Evolutionary conservation across 2,888 invertebrate genomes (phyloP).

Genomic region (Halictus ligatus): DNA sequence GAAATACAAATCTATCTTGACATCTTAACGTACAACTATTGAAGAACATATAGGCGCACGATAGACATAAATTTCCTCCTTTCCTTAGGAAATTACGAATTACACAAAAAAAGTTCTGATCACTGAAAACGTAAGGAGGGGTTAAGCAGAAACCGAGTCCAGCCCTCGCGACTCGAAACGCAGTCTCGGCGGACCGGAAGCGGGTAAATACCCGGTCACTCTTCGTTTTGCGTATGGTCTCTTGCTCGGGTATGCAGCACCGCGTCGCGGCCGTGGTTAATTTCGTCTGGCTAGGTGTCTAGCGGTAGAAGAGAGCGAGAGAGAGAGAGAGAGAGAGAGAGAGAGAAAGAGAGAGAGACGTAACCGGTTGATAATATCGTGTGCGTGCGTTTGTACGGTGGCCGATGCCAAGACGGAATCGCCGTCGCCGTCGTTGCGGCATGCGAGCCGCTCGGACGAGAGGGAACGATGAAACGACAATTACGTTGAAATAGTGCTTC

Average conservation of each 20-base stretch:
- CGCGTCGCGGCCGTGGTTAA: conserved; percentile 53
- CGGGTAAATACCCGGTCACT: conserved; percentile 44
- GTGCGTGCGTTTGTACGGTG: conserved; percentile 26
- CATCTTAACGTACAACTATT: no score
- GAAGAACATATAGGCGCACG: no score
- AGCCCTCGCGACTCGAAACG: neutral
- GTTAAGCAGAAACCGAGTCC: no score
- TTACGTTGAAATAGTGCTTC: conserved; percentile 83
- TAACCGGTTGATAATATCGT: conserved; percentile 62
- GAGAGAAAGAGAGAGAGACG: conserved; percentile 33
- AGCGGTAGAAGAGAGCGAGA: neutral
- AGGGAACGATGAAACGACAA: conserved; percentile 79
- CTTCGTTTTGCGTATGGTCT: conserved; percentile 64
- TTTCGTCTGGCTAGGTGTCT: conserved; percentile 71
- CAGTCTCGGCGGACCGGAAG: conserved; percentile 44
- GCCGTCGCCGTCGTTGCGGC: conserved; percentile 41
- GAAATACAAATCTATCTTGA: no score
- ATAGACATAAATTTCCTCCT: no score
- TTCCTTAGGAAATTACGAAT: no score
- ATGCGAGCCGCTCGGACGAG: conserved; percentile 64
- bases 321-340: no score
- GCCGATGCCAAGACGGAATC: conserved; percentile 56
- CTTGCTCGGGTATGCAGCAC: conserved; percentile 33
- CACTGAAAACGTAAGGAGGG: no score
- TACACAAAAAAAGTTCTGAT: no score